Conservation (phyloP, 2,797 vertebrate genomes). For the Acanthornis magna region DNA sequence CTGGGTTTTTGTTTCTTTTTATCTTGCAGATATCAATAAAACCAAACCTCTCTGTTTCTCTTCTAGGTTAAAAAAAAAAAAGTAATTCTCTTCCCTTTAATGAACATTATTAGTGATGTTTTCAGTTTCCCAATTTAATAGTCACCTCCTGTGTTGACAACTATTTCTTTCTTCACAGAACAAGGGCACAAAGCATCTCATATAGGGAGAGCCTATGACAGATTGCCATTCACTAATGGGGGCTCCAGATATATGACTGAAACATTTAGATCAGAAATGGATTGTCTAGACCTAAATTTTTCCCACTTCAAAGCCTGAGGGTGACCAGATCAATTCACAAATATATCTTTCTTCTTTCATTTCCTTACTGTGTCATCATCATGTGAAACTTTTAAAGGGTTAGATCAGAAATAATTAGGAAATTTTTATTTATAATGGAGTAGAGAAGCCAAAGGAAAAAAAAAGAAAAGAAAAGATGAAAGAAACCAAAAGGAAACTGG, state of each 20-base stretch:
- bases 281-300: constrained; percentile 39
- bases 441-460: not conserved
- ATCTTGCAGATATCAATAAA: constrained; percentile 22
- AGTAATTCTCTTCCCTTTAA: not conserved
- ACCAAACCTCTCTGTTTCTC: not conserved
- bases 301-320: constrained; percentile 57
- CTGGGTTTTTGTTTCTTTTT: not conserved
- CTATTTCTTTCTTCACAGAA: constrained; percentile 21
- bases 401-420: constrained; percentile 58
- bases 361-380: constrained; percentile 52
- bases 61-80: not conserved
- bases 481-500: constrained; percentile 20
- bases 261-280: constrained; percentile 45
- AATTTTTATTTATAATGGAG: constrained; percentile 47
- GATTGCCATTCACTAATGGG: constrained; percentile 9
- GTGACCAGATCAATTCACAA: constrained; percentile 48
- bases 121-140: constrained; percentile 14
- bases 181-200: not conserved
- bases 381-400: constrained; percentile 57
- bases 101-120: constrained; percentile 17
- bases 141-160: constrained; percentile 26
- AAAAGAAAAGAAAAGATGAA: not conserved
- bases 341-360: constrained; percentile 46
- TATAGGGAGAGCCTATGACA: not conserved
- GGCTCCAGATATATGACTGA: constrained; percentile 14